phyloP scores from a whole-genome alignment of 2,888 invertebrate species.

The Drosophila helvetica region DNA sequence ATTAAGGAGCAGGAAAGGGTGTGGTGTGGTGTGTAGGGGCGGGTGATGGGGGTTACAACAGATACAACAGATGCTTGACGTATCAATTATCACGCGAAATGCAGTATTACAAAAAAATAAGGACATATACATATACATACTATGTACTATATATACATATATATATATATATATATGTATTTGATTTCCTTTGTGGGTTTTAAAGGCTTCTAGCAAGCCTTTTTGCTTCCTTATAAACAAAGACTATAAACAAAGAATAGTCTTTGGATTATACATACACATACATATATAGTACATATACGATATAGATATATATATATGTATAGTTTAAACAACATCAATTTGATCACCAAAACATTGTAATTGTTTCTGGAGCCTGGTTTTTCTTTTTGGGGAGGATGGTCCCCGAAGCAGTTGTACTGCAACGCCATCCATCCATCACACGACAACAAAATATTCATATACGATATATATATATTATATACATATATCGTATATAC shows the following conservation, averaged over 20 bases:
- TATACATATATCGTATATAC: slow-evolving; percentile 21
- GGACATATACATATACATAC: slow-evolving; percentile 2
- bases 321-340: slow-evolving; percentile 54
- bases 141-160: slow-evolving; percentile 23
- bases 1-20: slow-evolving; percentile 27
- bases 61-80: slow-evolving; percentile 57
- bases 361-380: slow-evolving; percentile 45
- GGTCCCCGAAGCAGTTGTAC: slow-evolving; percentile 55
- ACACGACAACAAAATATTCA: slow-evolving; percentile 56
- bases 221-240: slow-evolving; percentile 11
- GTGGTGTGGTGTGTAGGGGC: not conserved
- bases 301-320: slow-evolving; percentile 13
- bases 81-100: slow-evolving; percentile 72
- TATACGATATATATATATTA: slow-evolving; percentile 26
- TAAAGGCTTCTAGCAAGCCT: slow-evolving; percentile 37
- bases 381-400: slow-evolving; percentile 13
- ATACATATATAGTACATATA: slow-evolving; percentile 25
- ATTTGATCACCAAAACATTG: slow-evolving; percentile 69
- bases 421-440: slow-evolving; percentile 50
- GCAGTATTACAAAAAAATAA: slow-evolving; percentile 58
- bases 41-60: slow-evolving; percentile 19
- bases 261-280: slow-evolving; percentile 19
- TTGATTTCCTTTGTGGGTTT: slow-evolving; percentile 7
- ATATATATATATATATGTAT: slow-evolving; percentile 19
- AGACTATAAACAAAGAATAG: slow-evolving; percentile 2